A percentile compares a stretch with the other conserved stretches of the same genome.
These are phyloP conservation scores for Capromys pilorides DNA, from an alignment of 2,797 vertebrate genomes.

Conservation along the genomic window DNA sequence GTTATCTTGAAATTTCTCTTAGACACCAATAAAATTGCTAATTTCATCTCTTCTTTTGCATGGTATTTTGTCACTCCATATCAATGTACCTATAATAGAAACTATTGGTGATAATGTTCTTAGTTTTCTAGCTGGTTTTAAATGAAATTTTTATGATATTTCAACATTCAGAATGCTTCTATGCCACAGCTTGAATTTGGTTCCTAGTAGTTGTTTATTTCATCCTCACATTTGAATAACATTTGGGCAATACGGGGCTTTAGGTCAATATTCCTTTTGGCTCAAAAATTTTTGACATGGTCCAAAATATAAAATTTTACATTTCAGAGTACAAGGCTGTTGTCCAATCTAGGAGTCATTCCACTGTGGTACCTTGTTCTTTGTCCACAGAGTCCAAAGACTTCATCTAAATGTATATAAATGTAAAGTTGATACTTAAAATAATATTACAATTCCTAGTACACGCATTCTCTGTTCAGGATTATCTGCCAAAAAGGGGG, in stretches of 20 bases:
- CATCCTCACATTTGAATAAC: not conserved
- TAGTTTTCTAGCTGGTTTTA: slow-evolving; percentile 57
- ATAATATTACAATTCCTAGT: not conserved
- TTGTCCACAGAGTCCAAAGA: not conserved
- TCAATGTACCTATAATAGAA: slow-evolving; percentile 33
- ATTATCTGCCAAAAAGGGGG: not conserved
- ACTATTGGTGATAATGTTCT: slow-evolving; percentile 3
- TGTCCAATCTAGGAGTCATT: not conserved
- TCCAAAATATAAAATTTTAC: not conserved
- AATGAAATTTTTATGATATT: slow-evolving; percentile 22
- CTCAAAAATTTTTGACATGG: not conserved
- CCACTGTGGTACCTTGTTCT: not conserved
- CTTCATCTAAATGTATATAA: not conserved
- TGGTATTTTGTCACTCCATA: slow-evolving; percentile 7
- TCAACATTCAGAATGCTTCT: not conserved
- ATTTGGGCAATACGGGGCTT: not conserved
- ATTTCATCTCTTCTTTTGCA: slow-evolving; percentile 19
- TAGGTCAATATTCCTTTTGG: not conserved
- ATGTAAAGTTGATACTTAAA: not conserved
- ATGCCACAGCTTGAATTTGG: not conserved
- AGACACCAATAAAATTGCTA: slow-evolving; percentile 51
- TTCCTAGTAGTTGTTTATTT: not conserved
- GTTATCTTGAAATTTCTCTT: slow-evolving; percentile 61
- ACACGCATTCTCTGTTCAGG: not conserved
- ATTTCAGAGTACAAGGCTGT: not conserved